Percentiles rank a stretch among this genome's conserved stretches.
Conservation (phyloP, 2,888 invertebrate species). For the Euzetes globulus region DNA sequence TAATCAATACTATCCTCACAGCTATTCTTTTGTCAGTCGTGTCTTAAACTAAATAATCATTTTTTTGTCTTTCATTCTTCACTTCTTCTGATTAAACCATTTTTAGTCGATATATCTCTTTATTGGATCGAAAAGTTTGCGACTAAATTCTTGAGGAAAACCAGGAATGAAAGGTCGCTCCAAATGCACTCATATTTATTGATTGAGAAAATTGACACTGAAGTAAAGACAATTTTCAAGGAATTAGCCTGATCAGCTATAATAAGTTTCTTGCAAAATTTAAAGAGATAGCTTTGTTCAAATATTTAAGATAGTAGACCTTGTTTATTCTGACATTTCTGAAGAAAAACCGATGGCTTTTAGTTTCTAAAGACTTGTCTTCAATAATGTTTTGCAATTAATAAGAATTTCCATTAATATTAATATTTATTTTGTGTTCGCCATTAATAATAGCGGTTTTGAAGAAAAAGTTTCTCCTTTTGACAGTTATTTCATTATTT, state of each 20-base stretch:
- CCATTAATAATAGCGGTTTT: not conserved
- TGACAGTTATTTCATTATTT: slow-evolving; percentile 1
- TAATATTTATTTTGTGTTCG: too few species aligned
- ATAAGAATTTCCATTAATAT: not conserved
- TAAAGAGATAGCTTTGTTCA: too few species aligned
- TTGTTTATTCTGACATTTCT: not conserved
- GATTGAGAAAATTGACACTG: too few species aligned
- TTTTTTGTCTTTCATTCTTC: not conserved
- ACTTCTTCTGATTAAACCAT: not conserved
- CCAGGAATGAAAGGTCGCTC: too few species aligned
- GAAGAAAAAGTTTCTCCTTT: not conserved
- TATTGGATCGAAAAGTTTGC: too few species aligned
- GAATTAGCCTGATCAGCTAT: too few species aligned
- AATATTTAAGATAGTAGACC: too few species aligned
- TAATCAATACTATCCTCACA: not conserved
- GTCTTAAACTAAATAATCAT: not conserved
- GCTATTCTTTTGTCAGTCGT: not conserved
- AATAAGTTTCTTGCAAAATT: too few species aligned
- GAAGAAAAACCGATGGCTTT: not conserved
- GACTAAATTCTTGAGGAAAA: too few species aligned
- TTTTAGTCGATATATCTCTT: too few species aligned
- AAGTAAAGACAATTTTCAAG: too few species aligned
- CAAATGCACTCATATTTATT: too few species aligned
- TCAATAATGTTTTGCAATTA: not conserved
- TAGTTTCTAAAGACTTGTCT: not conserved